A percentile compares a stretch with the other conserved stretches of the same genome.
phyloP scores from a whole-genome alignment of 2,113 vertebrate genomes.

The Albula goreensis region DNA sequence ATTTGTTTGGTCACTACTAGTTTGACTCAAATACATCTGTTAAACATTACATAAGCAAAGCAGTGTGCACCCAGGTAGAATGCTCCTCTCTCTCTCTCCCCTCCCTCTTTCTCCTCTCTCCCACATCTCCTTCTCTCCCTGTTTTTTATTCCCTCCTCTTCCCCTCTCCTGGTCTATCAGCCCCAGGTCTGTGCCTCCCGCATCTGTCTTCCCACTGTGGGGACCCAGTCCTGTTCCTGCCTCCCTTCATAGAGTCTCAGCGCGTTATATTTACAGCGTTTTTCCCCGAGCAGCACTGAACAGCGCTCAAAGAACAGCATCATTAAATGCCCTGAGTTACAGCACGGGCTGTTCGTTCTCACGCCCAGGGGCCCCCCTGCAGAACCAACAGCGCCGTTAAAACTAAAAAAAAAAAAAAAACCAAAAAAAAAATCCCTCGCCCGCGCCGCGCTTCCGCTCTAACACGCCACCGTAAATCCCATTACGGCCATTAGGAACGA shows the following conservation, averaged over 20 bases:
- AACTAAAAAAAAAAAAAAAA: neutral
- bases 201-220: too few species aligned
- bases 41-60: too few species aligned
- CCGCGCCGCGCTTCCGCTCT: too few species aligned
- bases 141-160: neutral
- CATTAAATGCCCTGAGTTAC: neutral
- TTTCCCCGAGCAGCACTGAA: too few species aligned
- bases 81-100: too few species aligned
- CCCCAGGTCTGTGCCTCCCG: too few species aligned
- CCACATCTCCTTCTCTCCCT: too few species aligned
- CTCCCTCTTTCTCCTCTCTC: too few species aligned
- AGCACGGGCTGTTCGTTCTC: neutral
- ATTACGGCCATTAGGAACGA: neutral
- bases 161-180: neutral
- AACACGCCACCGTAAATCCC: neutral
- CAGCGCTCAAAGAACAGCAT: neutral
- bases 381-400: neutral
- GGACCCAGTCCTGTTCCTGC: neutral
- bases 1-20: too few species aligned
- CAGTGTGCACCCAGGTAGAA: too few species aligned
- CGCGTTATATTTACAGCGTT: neutral
- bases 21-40: too few species aligned
- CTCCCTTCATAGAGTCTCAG: neutral
- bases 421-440: neutral
- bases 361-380: neutral